Percentiles rank a stretch among this genome's conserved stretches.
These are phyloP conservation scores for Uromys caudimaculatus DNA, from an alignment of 2,797 vertebrate genomes.

Conservation along the genomic window DNA sequence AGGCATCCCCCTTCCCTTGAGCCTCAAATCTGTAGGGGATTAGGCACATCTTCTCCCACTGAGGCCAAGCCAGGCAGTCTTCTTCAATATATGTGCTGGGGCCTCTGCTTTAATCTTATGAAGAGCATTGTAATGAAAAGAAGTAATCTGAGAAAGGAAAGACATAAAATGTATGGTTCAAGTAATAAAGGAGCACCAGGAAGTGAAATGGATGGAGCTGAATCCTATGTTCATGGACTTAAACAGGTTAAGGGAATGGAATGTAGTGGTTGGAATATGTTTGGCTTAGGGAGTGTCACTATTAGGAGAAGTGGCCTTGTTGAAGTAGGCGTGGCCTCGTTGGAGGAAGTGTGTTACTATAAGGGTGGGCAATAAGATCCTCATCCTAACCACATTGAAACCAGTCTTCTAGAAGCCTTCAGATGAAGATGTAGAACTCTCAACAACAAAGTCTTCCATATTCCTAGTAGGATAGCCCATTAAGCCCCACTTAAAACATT, in stretches of 20 bases:
- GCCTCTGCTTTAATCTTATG: neutral
- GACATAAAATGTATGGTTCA: neutral
- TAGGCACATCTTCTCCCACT: neutral
- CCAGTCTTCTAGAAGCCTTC: neutral
- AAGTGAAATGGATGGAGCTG: neutral
- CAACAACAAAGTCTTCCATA: neutral
- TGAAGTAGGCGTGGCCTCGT: neutral
- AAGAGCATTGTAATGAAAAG: neutral
- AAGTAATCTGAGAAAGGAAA: neutral
- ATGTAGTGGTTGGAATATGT: neutral
- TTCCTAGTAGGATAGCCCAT: neutral
- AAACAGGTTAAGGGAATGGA: neutral
- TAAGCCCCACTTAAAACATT: neutral
- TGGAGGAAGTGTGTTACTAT: neutral
- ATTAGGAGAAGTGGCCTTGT: neutral
- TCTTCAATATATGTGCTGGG: neutral
- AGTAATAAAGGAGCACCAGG: neutral
- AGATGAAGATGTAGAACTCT: neutral
- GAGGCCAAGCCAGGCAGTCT: neutral
- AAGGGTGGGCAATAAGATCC: neutral
- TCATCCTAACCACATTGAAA: neutral
- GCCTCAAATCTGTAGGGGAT: neutral
- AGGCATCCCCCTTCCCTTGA: neutral
- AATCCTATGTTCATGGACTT: neutral
- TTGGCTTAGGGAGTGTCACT: neutral